A percentile compares a stretch with the other conserved stretches of the same genome.
Evolutionary conservation across 2,113 vertebrate species (phyloP).

Genomic region (Spilogale gracilis): DNA sequence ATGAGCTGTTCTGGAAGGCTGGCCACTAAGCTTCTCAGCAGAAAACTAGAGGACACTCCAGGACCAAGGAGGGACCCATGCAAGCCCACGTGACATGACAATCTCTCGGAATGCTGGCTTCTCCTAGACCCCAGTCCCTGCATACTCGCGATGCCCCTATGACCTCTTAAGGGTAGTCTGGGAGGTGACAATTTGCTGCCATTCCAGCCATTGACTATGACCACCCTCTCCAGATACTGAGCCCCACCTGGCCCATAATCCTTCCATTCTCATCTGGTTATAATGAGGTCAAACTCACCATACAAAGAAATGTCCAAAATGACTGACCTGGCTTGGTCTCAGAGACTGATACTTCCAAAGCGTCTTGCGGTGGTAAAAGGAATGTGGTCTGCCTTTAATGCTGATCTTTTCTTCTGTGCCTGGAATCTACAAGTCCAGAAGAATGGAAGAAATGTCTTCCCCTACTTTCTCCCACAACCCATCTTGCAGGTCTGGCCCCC

Average conservation of each 20-base stretch:
- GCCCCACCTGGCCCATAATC: not conserved
- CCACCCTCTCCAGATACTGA: not conserved
- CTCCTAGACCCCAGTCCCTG: accelerated
- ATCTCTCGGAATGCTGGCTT: not conserved
- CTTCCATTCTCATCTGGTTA: not conserved
- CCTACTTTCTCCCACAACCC: not conserved
- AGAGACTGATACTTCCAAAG: not conserved
- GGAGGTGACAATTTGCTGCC: not conserved
- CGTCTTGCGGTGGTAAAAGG: not conserved
- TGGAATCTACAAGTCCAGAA: not conserved
- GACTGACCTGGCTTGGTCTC: not conserved
- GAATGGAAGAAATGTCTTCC: not conserved
- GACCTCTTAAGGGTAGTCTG: not conserved
- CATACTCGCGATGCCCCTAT: accelerated
- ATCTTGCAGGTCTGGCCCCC: not conserved
- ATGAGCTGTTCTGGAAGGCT: not conserved
- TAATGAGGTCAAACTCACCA: not conserved
- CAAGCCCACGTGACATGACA: accelerated
- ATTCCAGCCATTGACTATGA: no score
- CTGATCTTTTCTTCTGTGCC: not conserved
- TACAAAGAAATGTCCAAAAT: not conserved
- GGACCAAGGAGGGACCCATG: not conserved
- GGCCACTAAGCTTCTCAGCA: not conserved
- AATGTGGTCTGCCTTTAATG: not conserved
- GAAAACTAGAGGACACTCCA: not conserved